Base-by-base conservation (phyloP, 1,140 invertebrate species). In the Araneus ventricosus region DNA sequence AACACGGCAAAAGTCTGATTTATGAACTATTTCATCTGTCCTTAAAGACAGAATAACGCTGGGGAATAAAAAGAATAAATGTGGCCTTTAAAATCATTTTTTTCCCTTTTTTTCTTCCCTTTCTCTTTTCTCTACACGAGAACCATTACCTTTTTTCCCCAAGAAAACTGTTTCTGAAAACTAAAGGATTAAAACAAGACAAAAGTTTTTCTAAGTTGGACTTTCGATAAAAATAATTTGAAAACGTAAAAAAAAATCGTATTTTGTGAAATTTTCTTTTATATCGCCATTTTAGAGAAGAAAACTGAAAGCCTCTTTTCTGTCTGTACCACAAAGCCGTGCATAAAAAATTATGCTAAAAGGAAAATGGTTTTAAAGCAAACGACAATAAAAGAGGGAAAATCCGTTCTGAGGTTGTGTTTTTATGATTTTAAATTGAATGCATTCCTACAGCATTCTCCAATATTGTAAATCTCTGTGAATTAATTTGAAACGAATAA, bases 141-240 rank as follows among this genome's bases (percentile, higher is more conserved):
- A 37, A 75, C 70, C 70, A 75, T 75, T 75, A 37, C 34, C 37
- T 17, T 75, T 37, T 75, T 75, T 14, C 17, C 45, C 17, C 17
- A 37, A 34, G 70, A 75, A 75, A 75, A 75, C 20, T 37, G 34
- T 75, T 75, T 34, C 34, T 14, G 34, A 75, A 75, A 75, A 75
- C 70, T 37, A 75, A 75, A 75, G 30, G 70, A 75, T 75, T 75
- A 75, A 75, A 75, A 75, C 67, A 34, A 75, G 70, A 10, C 8
- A 75, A 75, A 75, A 4, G 34, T 75, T 75, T n/a, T 75, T 75
- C 70, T 34, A 75, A 75, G 30, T 75, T 34, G 5, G 14, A 63
- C 59, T n/a, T 63, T 63, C n/a, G 45, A n/a, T 20, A n/a, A 75
- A 75, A 75, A 20, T 34, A 75, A 30, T 75, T 75, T 34, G 30